Base-by-base conservation (phyloP, 2,888 invertebrate genomes). In the Pyrocoelia pectoralis region DNA sequence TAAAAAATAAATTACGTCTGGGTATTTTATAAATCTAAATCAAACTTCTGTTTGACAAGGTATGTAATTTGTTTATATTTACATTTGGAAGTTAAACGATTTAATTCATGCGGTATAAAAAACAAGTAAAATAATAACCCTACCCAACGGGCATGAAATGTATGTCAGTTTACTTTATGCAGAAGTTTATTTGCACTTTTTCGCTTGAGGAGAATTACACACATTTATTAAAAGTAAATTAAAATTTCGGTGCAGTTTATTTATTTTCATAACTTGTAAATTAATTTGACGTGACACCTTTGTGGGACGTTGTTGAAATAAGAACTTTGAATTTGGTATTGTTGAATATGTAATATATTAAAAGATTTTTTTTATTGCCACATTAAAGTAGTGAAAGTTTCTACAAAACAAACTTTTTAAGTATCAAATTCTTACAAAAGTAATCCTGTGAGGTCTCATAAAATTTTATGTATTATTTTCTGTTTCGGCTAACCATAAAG, bases 381-480 rank as follows among this genome's bases (percentile, higher is more conserved):
- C 46, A 46, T 50, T 50, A 50, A 50, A 50, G 28, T 29, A 46
- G 46, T 46, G 46, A 46, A 46, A 46, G 46, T 46, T 46, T 46
- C 17, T 17, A 33, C 33, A 15, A 46, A 46, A 46, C 46, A 50
- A 50, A 29, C 50, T 29, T 29, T 29, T 50, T 29, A 50, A 50
- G 28, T 50, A 29, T 50, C 13, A 50, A 29, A 50, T 29, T 19
- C 24, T 51, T 51, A 51, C 51, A 14, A 19, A 51, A 28, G 29
- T 38, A 52, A 14, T 51, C 18, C 18, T 60, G 60, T 54, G 60
- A 48, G 60, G 60, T 60, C 60, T 33, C 48, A 52, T 60, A 60
- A 60, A 60, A 12, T 60, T 52, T 58, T 58, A 58, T 58, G 52
- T 33, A 52, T 19, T 24, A 56, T 46, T 56, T 57, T 50, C 49